These are phyloP conservation scores for Drosophila kokeensis DNA, from an alignment of 2,888 invertebrate genomes.

Conservation along the genomic window DNA sequence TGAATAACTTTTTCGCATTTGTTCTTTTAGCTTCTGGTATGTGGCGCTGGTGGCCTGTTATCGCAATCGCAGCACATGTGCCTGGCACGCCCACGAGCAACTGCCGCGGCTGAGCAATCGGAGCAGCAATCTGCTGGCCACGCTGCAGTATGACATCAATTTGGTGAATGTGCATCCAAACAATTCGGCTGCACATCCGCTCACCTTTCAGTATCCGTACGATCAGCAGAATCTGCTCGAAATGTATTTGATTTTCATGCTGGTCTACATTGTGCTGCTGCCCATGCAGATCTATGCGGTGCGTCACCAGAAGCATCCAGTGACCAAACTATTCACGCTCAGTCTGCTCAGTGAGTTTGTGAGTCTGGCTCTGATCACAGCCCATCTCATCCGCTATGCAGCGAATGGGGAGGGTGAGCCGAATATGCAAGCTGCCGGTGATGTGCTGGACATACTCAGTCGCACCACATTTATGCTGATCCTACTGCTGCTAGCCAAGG, in stretches of 20 bases:
- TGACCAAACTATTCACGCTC: constrained; percentile 95
- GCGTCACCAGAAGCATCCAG: constrained; percentile 94
- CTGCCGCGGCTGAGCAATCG: constrained; percentile 52
- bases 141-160: constrained; percentile 96
- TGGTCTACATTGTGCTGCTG: constrained; percentile 93
- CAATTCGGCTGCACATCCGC: constrained; percentile 91
- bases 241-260: constrained; percentile 94
- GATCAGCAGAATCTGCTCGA: constrained; percentile 97
- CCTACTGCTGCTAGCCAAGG: constrained; percentile 96
- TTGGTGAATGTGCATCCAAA: constrained; percentile 98
- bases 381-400: constrained; percentile 95
- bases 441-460: constrained; percentile 96
- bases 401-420: constrained; percentile 95
- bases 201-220: constrained; percentile 98
- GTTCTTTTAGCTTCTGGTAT: constrained; percentile 94
- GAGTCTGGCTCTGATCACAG: constrained; percentile 93
- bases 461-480: constrained; percentile 98
- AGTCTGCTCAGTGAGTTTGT: constrained; percentile 94
- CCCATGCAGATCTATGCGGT: constrained; percentile 97
- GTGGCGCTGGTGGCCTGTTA: constrained; percentile 97
- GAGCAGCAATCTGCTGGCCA: constrained; percentile 62
- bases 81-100: constrained; percentile 91
- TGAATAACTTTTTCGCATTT: not conserved
- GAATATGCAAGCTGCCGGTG: constrained; percentile 93
- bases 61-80: constrained; percentile 91